Base-by-base conservation (phyloP, 2,113 vertebrate genomes). In the Sula dactylatra region DNA sequence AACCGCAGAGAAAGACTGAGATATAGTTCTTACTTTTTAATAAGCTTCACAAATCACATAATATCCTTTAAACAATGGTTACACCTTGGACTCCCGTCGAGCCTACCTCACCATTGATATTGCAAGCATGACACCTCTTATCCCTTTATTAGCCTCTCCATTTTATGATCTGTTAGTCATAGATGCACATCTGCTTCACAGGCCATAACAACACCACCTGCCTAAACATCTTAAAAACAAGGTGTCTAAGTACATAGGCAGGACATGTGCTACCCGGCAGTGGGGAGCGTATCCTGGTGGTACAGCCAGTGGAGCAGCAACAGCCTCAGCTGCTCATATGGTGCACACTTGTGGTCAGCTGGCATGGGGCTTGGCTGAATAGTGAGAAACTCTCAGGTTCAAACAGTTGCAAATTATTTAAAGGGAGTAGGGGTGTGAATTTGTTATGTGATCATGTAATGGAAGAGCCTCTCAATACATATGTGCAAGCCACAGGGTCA, bases 101-200 rank as follows among this genome's bases (percentile, higher is more conserved):
- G 78, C 16, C 44, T 65, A 66, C 42, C 27, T 96, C 78, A 64
- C 73, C 58, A 50, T 34, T 82, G 82, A 80, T 86, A 93, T 52
- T 96, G 73, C 55, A 58, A 62, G 61, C 1, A 11, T 40, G 7
- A 58, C 89, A 97, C 93, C 91, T 97, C 90, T 97, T 98, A 97
- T 82, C 52, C 97, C 71, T 98, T 97, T 98, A 97, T 98, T 98
- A 97, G 97, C 95, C 98, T 93, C 93, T 86, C 72, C 22, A 16
- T 92, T 98, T 98, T 98, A 97, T 32, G 86, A 97, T 91, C 97
- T 98, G 97, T 94, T 96, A 96, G 92, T 81, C 90, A 84, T 79
- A 94, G 95, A 82, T 36, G n/a, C 82, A 96, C 97, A 97, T 97
- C 92, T 97, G 97, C 82, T 96, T 64, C 38, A 36, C 97, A 97